Evolutionary conservation across 2,797 vertebrate species (phyloP).

Genomic region (Poecilia wingei): DNA sequence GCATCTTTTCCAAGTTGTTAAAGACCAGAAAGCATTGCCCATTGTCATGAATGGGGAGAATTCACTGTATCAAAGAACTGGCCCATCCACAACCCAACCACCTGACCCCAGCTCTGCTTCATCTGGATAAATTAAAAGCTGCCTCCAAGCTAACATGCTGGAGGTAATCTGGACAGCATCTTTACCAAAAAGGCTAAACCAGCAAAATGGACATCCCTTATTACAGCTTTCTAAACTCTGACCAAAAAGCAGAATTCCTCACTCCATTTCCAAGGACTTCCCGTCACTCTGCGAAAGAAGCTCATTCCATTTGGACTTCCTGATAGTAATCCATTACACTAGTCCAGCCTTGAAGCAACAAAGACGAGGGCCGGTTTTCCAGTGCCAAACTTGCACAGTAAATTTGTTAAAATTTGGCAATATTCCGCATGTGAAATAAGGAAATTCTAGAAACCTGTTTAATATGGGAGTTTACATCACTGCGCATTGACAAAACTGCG

Average conservation of each 20-base stretch:
- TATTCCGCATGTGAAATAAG: no score
- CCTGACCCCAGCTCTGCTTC: background rate
- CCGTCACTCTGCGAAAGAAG: no score
- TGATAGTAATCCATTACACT: no score
- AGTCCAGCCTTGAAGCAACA: no score
- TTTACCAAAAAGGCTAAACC: background rate
- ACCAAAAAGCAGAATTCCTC: no score
- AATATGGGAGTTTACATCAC: background rate
- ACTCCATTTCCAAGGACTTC: no score
- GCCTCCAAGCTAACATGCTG: background rate
- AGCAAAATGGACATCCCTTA: background rate
- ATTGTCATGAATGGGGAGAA: background rate
- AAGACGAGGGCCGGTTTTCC: no score
- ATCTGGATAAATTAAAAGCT: background rate
- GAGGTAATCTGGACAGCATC: background rate
- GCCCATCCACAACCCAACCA: background rate
- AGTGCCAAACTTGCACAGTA: no score
- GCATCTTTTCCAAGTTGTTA: background rate
- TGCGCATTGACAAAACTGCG: no score
- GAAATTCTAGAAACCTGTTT: background rate
- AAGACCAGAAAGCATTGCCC: background rate
- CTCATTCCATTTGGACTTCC: no score
- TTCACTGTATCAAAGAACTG: background rate
- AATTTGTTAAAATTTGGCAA: no score
- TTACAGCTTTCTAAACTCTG: no score